Base-by-base conservation (phyloP, 2,888 invertebrate species). In the Clostera curtula region DNA sequence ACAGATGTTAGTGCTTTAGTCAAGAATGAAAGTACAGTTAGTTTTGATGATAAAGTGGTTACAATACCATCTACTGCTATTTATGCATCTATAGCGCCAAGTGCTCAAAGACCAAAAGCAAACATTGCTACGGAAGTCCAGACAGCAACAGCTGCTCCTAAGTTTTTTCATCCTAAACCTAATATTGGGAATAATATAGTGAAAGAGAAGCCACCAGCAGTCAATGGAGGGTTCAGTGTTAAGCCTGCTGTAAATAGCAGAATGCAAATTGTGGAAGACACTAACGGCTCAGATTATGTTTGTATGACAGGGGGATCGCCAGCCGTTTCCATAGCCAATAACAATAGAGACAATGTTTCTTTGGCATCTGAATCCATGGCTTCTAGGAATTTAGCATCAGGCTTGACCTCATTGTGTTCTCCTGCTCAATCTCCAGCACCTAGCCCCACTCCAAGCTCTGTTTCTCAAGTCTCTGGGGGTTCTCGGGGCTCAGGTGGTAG, bases 201-300 rank as follows among this genome's bases (percentile, higher is more conserved):
- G 2, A 79, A 77, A 53, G 75, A 76, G 2, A 82, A 80, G 43
- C 55, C 66, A 27, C 45, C 63, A 7, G 33, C 56, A 34, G 50
- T 63, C 1, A 83, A 80, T 59, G 79, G 77, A 20, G 65, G 60
- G 3, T 77, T 62, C 41, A 60, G 40, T 44, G 36, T 63, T 5
- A 79, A 77, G 36, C 59, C 51, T 22, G 46, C 48, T 25, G 49
- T 58, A 24, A 62, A 52, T 9, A 73, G 60, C 40, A 69, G 77
- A 43, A 77, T 84, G 76, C 79, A 82, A 46, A 85, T 85, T 57
- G 85, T 86, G 19, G 91, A 92, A 34, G 92, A 91, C 41, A 88
- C 90, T 9, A 92, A 92, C 61, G 90, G 90, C 35, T 90, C 91
- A 8, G 93, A 93, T 58, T 93, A 93, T 72, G 93, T 93, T 12